Percentiles rank a stretch among this genome's conserved stretches.
Evolutionary conservation across 2,888 invertebrate genomes (phyloP).

Genomic region (Papilio demoleus): DNA sequence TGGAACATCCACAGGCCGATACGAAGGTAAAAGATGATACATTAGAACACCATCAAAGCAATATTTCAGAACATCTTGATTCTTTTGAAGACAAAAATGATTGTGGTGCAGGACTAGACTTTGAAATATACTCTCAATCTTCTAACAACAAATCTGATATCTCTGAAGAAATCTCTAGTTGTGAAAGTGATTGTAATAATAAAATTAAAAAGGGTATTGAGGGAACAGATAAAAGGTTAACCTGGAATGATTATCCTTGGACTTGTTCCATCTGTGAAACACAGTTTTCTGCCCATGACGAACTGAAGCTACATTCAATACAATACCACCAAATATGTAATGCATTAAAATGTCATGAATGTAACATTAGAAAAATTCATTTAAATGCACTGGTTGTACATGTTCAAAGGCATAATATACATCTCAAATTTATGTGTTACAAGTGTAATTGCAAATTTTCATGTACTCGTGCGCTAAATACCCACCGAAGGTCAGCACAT

Average conservation of each 20-base stretch:
- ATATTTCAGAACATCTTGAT: conserved; percentile 7
- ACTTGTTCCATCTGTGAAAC: conserved; percentile 65
- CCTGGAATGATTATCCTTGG: conserved; percentile 69
- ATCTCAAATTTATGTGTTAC: conserved; percentile 79
- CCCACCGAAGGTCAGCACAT: conserved; percentile 55
- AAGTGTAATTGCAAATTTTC: conserved; percentile 60
- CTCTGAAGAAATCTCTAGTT: conserved; percentile 4
- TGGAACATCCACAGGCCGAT: too few species aligned
- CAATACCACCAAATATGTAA: conserved; percentile 84
- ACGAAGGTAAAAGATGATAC: too few species aligned
- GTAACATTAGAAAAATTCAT: conserved; percentile 66
- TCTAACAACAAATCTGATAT: not conserved
- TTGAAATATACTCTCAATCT: conserved; percentile 40
- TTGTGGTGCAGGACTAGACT: conserved; percentile 45
- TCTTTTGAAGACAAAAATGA: conserved; percentile 8
- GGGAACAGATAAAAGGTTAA: conserved; percentile 52
- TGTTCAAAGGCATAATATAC: conserved; percentile 83
- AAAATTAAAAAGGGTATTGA: conserved; percentile 31
- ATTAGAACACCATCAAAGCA: too few species aligned
- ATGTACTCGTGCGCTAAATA: conserved; percentile 47
- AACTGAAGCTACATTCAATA: conserved; percentile 83
- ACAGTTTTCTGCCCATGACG: conserved; percentile 58
- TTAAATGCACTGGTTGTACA: conserved; percentile 74
- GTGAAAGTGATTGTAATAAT: not conserved
- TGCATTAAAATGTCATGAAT: conserved; percentile 86